Base-by-base conservation (phyloP, 2,113 vertebrate species). In the Anhinga rufa region DNA sequence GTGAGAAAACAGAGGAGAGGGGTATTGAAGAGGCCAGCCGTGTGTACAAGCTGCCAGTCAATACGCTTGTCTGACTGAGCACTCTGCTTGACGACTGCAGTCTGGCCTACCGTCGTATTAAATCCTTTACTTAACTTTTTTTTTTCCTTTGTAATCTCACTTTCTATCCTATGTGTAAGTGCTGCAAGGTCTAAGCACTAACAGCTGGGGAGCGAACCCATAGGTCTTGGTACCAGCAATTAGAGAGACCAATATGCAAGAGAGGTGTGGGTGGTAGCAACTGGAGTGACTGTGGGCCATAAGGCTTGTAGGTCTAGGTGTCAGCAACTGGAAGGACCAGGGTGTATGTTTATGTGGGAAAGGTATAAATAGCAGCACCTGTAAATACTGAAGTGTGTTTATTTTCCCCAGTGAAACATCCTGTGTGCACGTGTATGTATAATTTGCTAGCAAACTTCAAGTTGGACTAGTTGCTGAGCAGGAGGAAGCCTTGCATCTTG, bases 341-440 rank as follows among this genome's bases (percentile, higher is more conserved):
- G 5, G 3, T 38, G 5, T 32, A 5, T n/a, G 38, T 71, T 79
- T 32, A 8, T 32, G 36, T 71, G 48, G 62, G 44, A 74, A n/a
- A 61, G 5, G 10, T 76, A 57, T 93, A 84, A 77, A 69, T 32
- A 38, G 14, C 36, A 74, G 5, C 31, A 70, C 10, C 14, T 28
- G 4, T 44, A 44, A 77, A 84, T 65, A 60, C 28, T 2, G 1
- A 80, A n/a, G n/a, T 51, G 17, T 54, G 8, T n/a, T 58, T 68
- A 10, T 58, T 14, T 42, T 2, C 28, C 9, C 2, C 19, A 14
- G 21, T 46, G 34, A 58, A 54, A 87, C 70, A 66, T 79, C 65
- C 52, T 44, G 10, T 31, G 38, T 74, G 26, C 6, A 13, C 0
- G 0, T 16, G 6, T 54, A 13, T 34, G 2, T 48, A 13, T 49